Base-by-base conservation (phyloP, 1,140 invertebrate species). In the Ephestia elutella region DNA sequence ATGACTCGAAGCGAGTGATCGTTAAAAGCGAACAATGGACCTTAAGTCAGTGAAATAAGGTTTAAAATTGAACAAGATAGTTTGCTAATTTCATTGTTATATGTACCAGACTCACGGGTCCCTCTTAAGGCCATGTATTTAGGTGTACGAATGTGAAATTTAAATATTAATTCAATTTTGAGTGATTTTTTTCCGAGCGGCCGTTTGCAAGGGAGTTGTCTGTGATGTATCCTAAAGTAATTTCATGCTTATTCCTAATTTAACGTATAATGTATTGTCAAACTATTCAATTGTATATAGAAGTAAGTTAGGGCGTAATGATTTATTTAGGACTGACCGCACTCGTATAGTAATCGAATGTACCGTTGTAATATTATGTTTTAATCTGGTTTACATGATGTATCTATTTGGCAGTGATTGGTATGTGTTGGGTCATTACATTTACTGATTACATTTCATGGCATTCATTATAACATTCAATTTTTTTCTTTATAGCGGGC, bases 181-280 rank as follows among this genome's bases (percentile, higher is more conserved):
- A 62, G 60, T 66, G 56, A 59, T 62, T 73, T 63, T 56, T 55
- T 51, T n/a, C n/a, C n/a, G 51, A 57, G 65, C 63, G 70, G 65
- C 68, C 66, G 70, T 64, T 75, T 70, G 56, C 80, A 73, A 83
- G 78, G 70, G 74, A 84, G 82, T 78, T 80, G 84, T 82, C 82
- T 87, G 84, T 87, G 84, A 87, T 87, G 83, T 84, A 83, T 84
- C 73, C 84, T 85, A 78, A 80, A 75, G 73, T 79, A 80, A 78
- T 79, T 83, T 75, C 80, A 78, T 79, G 80, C 84, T 87, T 85
- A 83, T 85, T 80, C 72, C 68, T 82, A 80, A 78, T 78, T 79
- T 80, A 75, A 78, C 65, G 62, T 74, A 63, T 71, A 78, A 68
- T 44, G 38, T 44, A 44, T 75, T 77, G 58, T 71, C 67, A 69